Base-by-base conservation (phyloP, 1,140 invertebrate genomes). In the Lamellibrachia luymesi region DNA sequence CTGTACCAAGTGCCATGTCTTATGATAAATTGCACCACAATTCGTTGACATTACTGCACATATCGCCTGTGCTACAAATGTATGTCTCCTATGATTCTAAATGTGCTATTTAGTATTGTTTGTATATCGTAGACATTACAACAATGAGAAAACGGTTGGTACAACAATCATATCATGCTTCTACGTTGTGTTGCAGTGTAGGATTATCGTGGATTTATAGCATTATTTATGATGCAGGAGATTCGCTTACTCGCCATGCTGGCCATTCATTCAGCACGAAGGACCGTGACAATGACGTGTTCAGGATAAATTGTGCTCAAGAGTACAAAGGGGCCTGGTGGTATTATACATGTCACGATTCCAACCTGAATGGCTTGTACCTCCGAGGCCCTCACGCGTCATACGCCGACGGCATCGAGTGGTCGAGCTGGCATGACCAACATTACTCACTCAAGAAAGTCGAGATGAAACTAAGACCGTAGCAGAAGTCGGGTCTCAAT, bases 301-400 rank as follows among this genome's bases (percentile, higher is more conserved):
- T 2, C 50, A 0, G 17, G 1, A 5, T 2, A 13, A 2, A 92
- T 22, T 92, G 92, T n/a, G 92, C 92, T n/a, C 10, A 2, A 50
- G 2, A 51, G 17, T 94, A 93, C 90, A 93, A 95, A 93, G 95
- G 95, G 13, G 95, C 94, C 4, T 96, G 95, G 95, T 96, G 95
- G 95, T 96, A 94, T 91, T 94, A 93, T 2, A 95, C 94, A 93
- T 96, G 95, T 90, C 95, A 95, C 91, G 94, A 94, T 80, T 94
- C 95, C 13, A 96, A 96, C 92, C 94, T 96, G 50, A 96, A 96
- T 10, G 94, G 94, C 0, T 90, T 94, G 1, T 95, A 95, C 22
- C 91, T 91, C 25, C 2, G 51, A 10, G 91, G 91, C 49, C 4
- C 17, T 27, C 25, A 91, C 91, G 91, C 17, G 1, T 25, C 6